Conservation (phyloP, 2,113 vertebrate genomes). For the Cyprinus carpio region DNA sequence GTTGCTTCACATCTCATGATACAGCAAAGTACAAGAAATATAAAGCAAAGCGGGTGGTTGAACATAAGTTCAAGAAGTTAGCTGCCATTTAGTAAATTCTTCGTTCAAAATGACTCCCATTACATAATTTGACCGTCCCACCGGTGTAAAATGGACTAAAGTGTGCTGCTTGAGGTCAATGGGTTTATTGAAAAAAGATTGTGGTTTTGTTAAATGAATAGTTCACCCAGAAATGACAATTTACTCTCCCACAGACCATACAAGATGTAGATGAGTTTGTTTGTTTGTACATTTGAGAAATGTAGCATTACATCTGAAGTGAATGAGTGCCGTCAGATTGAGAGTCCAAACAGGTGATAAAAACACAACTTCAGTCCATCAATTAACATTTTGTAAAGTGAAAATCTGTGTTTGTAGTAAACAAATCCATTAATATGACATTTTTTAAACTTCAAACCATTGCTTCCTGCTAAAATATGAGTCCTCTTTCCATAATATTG, state of each 20-base stretch:
- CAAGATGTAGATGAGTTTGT: neutral
- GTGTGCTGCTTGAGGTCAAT: neutral
- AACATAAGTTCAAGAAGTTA: neutral
- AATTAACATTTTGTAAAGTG: too few relatives aligned
- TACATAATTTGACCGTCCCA: neutral
- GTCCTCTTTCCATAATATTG: too few relatives aligned
- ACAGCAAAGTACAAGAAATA: constrained; percentile 12
- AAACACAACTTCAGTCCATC: too few relatives aligned
- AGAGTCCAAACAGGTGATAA: too few relatives aligned
- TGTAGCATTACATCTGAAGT: neutral
- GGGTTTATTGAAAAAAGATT: neutral
- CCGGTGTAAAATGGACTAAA: neutral
- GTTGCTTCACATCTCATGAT: constrained; percentile 5
- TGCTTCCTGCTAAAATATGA: too few relatives aligned
- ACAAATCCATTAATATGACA: too few relatives aligned
- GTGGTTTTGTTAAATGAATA: neutral
- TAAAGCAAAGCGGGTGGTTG: constrained; percentile 5
- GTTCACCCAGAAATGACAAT: neutral
- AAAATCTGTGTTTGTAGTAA: too few relatives aligned
- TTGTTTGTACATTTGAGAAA: neutral
- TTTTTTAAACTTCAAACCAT: neutral
- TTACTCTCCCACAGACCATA: neutral
- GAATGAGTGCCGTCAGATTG: too few relatives aligned
- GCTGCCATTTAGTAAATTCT: neutral
- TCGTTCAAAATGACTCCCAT: neutral